Percentiles rank a stretch among this genome's conserved stretches.
Evolutionary conservation across 2,797 vertebrate species (phyloP).

Genomic region (Bufotes viridis): DNA sequence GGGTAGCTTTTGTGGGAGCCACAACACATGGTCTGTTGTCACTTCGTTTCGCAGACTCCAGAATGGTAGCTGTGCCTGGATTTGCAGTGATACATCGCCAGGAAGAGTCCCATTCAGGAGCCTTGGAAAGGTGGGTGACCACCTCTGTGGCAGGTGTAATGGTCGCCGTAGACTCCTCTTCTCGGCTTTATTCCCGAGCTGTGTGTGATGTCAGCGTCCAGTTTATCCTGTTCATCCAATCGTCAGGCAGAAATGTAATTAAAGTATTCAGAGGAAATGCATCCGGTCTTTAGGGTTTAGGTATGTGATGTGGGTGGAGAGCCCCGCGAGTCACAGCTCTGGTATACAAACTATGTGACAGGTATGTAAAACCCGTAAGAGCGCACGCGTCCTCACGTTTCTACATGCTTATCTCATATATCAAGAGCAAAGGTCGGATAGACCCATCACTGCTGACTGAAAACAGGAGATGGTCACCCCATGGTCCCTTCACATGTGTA

Average conservation of each 20-base stretch:
- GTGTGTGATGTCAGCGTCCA: not conserved
- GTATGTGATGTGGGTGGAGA: conserved; percentile 37
- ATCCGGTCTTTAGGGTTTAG: not conserved
- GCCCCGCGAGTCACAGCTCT: not conserved
- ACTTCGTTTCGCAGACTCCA: too few relatives aligned
- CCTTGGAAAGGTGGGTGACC: not conserved
- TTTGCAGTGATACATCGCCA: too few relatives aligned
- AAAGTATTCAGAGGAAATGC: not conserved
- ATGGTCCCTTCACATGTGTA: too few relatives aligned
- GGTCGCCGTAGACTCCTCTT: not conserved
- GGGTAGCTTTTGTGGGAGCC: too few relatives aligned
- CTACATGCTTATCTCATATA: not conserved
- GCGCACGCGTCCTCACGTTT: not conserved
- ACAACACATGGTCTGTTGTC: too few relatives aligned
- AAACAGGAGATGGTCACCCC: too few relatives aligned
- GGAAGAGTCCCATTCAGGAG: not conserved
- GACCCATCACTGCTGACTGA: not conserved
- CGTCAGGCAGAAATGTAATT: conserved; percentile 9
- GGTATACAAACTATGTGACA: conserved; percentile 45
- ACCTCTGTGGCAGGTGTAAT: too few relatives aligned
- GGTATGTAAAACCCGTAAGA: not conserved
- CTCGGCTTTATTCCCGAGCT: not conserved
- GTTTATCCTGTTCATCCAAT: not conserved
- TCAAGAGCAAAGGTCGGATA: not conserved
- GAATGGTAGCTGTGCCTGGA: too few relatives aligned